Evolutionary conservation across 1,140 invertebrate species (phyloP), one percentile per base, ranked within the genome.

Genomic region (Zaprionus vittiger): DNA sequence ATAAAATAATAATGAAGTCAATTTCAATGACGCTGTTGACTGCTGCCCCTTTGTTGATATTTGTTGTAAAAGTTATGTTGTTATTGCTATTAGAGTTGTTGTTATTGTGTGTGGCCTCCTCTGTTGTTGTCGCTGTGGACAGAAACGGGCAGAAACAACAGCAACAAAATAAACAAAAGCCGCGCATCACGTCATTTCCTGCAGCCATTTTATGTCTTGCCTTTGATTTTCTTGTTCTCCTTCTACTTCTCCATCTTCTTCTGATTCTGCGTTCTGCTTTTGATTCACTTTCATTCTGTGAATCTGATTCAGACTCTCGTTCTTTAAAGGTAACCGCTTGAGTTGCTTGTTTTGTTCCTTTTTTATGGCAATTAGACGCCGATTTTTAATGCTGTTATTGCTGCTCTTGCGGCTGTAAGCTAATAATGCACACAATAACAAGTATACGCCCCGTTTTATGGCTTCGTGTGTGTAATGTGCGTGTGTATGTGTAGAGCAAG

Each of bases 1-100:
- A 83, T 87, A 78, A 81, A 89, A 87, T 81, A 89, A 87, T 89
- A 87, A 87, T 89, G 80, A 87, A 87, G 83, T 89, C 83, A 89
- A 87, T 89, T 87, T 87, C 81, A 87, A 87, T 87, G 83, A 79
- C 72, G 65, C 57, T 85, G 57, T 20, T 20, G 34, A 22, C 55
- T 82, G 65, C 63, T 54, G 20, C 34, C 54, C 24, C 55, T 76
- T 72, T 72, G 73, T 76, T 74, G 67, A 71, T 71, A 65, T 71
- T 76, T 79, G 62, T 76, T 78, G 61, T 74, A 70, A 57, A 74
- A 66, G 70, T 78, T 74, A 70, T 77, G 65, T 70, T 77, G 74
- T 73, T 73, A 66, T 73, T 77, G 78, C 71, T 62, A 60, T 77
- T 73, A 67, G 41, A 49, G 54, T 73, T 73, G 64, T 68, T 77